phyloP scores from a whole-genome alignment of 2,113 vertebrate genomes.

The Malurus alboscapulatus region DNA sequence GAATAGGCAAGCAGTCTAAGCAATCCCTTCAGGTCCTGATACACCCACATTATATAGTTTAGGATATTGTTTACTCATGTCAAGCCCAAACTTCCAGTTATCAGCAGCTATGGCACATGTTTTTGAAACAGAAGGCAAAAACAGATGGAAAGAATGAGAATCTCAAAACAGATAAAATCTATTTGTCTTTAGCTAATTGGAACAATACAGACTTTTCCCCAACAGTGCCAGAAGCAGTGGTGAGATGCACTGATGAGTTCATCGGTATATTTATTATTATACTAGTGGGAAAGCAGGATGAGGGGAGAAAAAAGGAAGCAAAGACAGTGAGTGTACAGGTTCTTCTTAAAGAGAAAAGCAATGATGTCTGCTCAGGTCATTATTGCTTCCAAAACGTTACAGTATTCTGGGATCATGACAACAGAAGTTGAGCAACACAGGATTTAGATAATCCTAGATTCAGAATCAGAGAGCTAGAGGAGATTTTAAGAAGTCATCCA shows the following conservation, averaged over 20 bases:
- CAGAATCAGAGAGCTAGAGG: neutral
- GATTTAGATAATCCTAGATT: conserved; percentile 18
- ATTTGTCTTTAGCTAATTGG: neutral
- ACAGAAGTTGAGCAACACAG: neutral
- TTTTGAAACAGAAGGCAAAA: conserved; percentile 3
- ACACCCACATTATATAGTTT: neutral
- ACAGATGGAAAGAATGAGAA: neutral
- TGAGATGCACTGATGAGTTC: neutral
- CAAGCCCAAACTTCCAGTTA: neutral
- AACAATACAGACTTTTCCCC: neutral
- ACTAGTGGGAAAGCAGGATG: neutral
- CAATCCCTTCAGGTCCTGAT: neutral
- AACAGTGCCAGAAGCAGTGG: neutral
- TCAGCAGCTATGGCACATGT: neutral
- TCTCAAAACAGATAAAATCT: neutral
- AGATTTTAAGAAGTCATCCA: neutral
- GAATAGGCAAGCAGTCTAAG: neutral
- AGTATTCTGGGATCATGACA: neutral
- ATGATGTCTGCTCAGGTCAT: neutral
- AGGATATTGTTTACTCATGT: neutral
- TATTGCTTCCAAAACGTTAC: neutral
- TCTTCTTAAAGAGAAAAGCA: neutral
- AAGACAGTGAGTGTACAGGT: neutral
- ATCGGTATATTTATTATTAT: neutral
- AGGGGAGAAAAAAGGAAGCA: neutral